Conservation (phyloP, 1,140 invertebrate genomes). For the Neuroterus valhalla region DNA sequence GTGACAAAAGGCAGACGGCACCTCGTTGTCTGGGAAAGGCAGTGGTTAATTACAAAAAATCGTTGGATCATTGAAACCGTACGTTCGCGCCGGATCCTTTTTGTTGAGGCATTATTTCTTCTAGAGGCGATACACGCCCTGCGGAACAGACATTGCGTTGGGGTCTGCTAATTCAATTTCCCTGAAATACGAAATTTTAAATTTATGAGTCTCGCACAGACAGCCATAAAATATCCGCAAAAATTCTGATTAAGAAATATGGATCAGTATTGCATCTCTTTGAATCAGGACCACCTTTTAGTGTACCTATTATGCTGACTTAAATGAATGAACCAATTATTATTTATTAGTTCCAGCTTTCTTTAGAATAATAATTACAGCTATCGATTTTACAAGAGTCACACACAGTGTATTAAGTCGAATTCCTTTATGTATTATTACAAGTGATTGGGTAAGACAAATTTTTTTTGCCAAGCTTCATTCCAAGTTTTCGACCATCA, state of each 20-base stretch:
- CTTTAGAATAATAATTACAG: no score
- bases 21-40: constrained; percentile 14
- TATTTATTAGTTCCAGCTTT: no score
- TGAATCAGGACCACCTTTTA: not conserved
- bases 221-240: not conserved
- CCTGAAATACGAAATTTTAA: constrained; percentile 19
- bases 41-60: constrained; percentile 46
- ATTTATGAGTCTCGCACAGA: constrained; percentile 5
- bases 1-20: constrained; percentile 5
- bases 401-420: no score
- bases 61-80: constrained; percentile 42
- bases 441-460: no score
- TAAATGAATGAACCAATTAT: no score
- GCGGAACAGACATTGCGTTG: not conserved
- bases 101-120: constrained; percentile 34
- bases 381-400: no score
- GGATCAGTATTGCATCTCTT: constrained; percentile 3
- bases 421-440: no score
- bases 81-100: constrained; percentile 34
- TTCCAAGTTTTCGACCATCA: no score
- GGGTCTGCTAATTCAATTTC: constrained; percentile 14
- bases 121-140: not conserved
- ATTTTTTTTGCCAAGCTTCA: no score
- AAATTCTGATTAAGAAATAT: constrained; percentile 3
- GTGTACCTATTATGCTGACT: not conserved